Conservation (phyloP, 2,113 vertebrate genomes). For the Strigops habroptila region DNA sequence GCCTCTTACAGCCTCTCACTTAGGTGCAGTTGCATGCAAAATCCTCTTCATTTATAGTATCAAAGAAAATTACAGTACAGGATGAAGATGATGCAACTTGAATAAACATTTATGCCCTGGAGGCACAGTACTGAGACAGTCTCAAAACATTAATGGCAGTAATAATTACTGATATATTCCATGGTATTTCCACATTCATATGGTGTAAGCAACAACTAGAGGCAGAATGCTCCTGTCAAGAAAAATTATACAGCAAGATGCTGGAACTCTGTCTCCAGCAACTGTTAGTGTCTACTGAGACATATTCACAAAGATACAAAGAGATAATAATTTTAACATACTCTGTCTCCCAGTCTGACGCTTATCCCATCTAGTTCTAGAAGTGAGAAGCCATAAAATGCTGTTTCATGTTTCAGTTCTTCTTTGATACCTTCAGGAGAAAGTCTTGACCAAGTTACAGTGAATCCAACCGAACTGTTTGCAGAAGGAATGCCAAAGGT, state of each 20-base stretch:
- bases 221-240: background rate
- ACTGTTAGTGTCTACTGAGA: background rate
- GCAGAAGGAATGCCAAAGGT: conserved; percentile 70
- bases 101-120: background rate
- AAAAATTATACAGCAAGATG: background rate
- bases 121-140: background rate
- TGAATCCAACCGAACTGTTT: conserved; percentile 79
- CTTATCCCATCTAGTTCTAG: conserved; percentile 91
- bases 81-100: background rate
- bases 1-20: background rate
- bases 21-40: background rate
- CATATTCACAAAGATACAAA: background rate
- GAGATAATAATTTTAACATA: conserved; percentile 57
- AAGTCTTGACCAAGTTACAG: conserved; percentile 84
- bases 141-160: background rate
- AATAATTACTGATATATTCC: background rate
- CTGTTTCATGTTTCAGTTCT: conserved; percentile 84
- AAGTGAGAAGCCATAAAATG: conserved; percentile 75
- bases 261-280: background rate
- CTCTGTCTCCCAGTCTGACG: conserved; percentile 86
- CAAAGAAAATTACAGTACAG: background rate
- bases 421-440: conserved; percentile 80
- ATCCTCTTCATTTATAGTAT: background rate
- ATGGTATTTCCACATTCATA: background rate
- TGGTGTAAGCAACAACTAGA: background rate